A percentile compares a stretch with the other conserved stretches of the same genome.
These are phyloP conservation scores for Protonibea diacanthus DNA, from an alignment of 2,797 vertebrate genomes.

Conservation along the genomic window DNA sequence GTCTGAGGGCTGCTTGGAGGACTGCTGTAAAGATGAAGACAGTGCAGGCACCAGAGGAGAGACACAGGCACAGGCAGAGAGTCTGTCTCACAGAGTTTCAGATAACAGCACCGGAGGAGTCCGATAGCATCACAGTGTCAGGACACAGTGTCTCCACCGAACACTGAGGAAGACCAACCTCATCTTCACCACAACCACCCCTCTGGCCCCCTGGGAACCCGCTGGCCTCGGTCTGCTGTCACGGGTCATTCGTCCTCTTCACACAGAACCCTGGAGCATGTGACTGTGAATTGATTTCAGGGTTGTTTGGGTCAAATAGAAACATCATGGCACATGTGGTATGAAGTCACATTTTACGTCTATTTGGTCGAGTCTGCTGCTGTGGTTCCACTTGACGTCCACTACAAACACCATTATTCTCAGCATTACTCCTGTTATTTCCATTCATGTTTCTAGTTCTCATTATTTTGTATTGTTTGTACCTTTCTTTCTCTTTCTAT, in stretches of 20 bases:
- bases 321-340: background rate
- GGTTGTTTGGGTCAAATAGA: background rate
- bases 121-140: slow-evolving; percentile 28
- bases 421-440: too few relatives aligned
- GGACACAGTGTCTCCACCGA: background rate
- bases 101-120: slow-evolving; percentile 2
- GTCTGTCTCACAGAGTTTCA: background rate
- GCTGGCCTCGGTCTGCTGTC: background rate
- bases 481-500: too few relatives aligned
- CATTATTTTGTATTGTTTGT: too few relatives aligned
- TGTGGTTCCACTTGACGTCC: too few relatives aligned
- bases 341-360: background rate
- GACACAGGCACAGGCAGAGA: background rate
- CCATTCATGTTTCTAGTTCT: too few relatives aligned
- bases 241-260: background rate
- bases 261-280: background rate
- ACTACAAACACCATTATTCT: too few relatives aligned
- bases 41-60: background rate
- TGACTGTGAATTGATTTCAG: slow-evolving; percentile 11
- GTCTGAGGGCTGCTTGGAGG: background rate
- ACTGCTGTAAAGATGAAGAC: background rate
- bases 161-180: background rate
- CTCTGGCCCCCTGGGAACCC: slow-evolving; percentile 6
- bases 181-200: background rate
- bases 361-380: too few relatives aligned